phyloP scores from a whole-genome alignment of 2,797 vertebrate genomes.

The Linurgus olivaceus region DNA sequence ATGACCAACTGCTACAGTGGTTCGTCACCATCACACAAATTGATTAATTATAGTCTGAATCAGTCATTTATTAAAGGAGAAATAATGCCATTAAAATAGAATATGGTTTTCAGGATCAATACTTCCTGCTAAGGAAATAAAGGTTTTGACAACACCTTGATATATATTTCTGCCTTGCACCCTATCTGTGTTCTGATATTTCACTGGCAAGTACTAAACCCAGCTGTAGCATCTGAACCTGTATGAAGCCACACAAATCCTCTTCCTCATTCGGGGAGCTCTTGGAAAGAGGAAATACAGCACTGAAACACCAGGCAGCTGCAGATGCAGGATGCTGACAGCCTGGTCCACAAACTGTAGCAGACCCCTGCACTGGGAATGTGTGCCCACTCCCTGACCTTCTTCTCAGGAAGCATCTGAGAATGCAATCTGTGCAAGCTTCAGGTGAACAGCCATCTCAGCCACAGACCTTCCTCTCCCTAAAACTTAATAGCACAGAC shows the following conservation, averaged over 20 bases:
- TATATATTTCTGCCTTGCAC: conserved; percentile 3
- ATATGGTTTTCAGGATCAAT: conserved; percentile 29
- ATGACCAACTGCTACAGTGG: neutral
- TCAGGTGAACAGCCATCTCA: neutral
- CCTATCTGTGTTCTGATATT: neutral
- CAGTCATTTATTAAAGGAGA: conserved; percentile 15
- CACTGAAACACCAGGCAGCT: neutral
- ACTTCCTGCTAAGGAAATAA: conserved; percentile 49
- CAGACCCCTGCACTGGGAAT: neutral
- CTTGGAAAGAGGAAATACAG: neutral
- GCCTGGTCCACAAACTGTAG: fast-evolving
- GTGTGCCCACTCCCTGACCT: fast-evolving
- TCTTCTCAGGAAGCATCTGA: neutral
- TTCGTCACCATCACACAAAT: neutral
- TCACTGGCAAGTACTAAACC: neutral
- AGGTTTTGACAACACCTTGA: conserved; percentile 10
- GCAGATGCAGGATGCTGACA: neutral
- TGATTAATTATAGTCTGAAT: conserved; percentile 29
- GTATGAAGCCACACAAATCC: neutral
- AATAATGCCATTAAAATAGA: conserved; percentile 35
- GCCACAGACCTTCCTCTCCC: neutral
- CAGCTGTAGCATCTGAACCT: neutral
- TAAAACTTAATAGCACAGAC: neutral
- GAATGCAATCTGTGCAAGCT: neutral
- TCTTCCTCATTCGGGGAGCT: neutral